A percentile compares a stretch with the other conserved stretches of the same genome.
Evolutionary conservation across 2,888 invertebrate species (phyloP).

Genomic region (Lithophane socia): DNA sequence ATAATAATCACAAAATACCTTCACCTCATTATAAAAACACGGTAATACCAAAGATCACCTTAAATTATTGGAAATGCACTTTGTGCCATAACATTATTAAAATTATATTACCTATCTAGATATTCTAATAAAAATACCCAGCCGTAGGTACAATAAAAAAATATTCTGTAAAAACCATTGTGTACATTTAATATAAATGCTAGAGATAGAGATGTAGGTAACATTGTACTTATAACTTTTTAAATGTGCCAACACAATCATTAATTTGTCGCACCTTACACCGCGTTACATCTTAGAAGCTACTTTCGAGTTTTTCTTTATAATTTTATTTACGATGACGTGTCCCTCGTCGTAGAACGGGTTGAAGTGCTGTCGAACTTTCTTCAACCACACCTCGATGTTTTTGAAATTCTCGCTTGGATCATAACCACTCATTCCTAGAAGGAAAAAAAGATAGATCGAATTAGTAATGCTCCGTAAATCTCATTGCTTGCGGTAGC

Average conservation of each 20-base stretch:
- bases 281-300: conserved; percentile 72
- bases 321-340: conserved; percentile 88
- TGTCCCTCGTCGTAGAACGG: conserved; percentile 93
- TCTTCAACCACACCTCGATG: conserved; percentile 92
- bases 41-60: background rate
- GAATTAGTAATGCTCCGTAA: background rate
- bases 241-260: background rate
- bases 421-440: conserved; percentile 93
- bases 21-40: background rate
- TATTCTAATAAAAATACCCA: background rate
- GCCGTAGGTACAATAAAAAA: background rate
- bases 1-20: conserved; percentile 30
- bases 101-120: background rate
- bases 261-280: background rate
- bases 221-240: background rate
- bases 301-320: conserved; percentile 74
- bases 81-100: background rate
- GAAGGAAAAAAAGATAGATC: conserved; percentile 40
- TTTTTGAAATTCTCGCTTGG: conserved; percentile 90
- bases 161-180: background rate
- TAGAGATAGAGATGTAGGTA: no score
- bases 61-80: conserved; percentile 33
- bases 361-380: conserved; percentile 90
- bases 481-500: background rate
- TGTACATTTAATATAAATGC: background rate